Conservation (phyloP, 2,113 vertebrate genomes). For the Heptranchias perlo region DNA sequence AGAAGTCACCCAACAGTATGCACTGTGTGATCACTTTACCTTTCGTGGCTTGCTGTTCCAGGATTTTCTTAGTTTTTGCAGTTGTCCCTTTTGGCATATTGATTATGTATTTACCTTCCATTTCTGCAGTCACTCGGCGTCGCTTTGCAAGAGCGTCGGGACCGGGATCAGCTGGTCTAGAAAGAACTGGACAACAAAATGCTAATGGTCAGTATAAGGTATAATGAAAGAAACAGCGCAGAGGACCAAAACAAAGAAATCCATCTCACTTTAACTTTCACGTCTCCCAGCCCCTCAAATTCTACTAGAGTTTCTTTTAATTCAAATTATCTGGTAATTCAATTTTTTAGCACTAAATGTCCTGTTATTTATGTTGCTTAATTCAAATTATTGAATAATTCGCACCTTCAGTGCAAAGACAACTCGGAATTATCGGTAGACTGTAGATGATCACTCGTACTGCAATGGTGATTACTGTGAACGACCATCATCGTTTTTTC, state of each 20-base stretch:
- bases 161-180: conserved; percentile 55
- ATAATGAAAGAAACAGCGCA: too few species aligned
- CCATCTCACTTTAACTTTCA: neutral
- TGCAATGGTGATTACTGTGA: neutral
- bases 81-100: conserved; percentile 95
- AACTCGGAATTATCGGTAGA: neutral
- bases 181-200: conserved; percentile 48
- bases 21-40: conserved; percentile 53
- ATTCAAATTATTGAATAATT: neutral
- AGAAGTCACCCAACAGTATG: neutral
- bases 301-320: neutral
- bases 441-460: too few species aligned
- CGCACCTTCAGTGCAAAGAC: neutral
- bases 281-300: neutral
- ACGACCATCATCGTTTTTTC: neutral
- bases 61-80: conserved; percentile 75
- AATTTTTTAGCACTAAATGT: neutral
- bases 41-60: conserved; percentile 82
- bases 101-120: conserved; percentile 93
- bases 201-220: fast-evolving
- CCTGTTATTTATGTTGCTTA: neutral
- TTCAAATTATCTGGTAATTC: neutral
- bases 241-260: neutral
- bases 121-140: conserved; percentile 82
- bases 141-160: conserved; percentile 60